Conservation (phyloP, 1,140 invertebrate species). For the Octopus sinensis region DNA sequence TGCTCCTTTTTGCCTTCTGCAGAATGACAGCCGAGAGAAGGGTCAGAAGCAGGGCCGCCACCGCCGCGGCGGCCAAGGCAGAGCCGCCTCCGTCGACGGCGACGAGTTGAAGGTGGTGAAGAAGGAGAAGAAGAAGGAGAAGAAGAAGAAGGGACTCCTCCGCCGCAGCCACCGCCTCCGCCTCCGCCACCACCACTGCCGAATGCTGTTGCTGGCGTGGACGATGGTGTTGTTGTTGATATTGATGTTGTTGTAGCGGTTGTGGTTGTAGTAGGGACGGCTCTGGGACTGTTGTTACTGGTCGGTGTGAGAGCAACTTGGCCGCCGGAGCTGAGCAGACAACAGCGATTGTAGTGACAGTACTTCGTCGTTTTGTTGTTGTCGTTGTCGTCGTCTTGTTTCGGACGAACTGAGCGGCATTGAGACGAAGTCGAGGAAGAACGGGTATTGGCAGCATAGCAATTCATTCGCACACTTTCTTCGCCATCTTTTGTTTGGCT, state of each 20-base stretch:
- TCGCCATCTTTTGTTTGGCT: slow-evolving; percentile 9
- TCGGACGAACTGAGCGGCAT: not conserved
- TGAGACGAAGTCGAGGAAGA: not conserved
- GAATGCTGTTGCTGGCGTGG: not conserved
- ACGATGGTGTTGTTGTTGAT: not conserved
- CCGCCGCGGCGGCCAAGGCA: not conserved
- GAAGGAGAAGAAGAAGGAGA: not conserved
- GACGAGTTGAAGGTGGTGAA: not conserved
- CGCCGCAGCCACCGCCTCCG: no score
- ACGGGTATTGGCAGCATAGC: slow-evolving; percentile 6
- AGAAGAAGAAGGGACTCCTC: not conserved
- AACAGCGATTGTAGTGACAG: not conserved
- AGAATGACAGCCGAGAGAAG: not conserved
- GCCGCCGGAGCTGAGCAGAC: not conserved
- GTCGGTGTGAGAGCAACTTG: not conserved
- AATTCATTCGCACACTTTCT: slow-evolving; percentile 2
- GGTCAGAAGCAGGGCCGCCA: not conserved
- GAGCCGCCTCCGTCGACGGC: not conserved
- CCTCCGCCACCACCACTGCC: no score
- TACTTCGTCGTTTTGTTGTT: not conserved
- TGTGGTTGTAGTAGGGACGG: not conserved
- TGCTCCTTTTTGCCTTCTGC: not conserved
- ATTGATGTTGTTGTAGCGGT: not conserved
- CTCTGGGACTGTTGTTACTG: not conserved
- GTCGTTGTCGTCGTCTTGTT: not conserved